Evolutionary conservation across 2,797 vertebrate genomes (phyloP), one percentile per base, ranked within the genome.

Genomic region (Argya squamiceps): DNA sequence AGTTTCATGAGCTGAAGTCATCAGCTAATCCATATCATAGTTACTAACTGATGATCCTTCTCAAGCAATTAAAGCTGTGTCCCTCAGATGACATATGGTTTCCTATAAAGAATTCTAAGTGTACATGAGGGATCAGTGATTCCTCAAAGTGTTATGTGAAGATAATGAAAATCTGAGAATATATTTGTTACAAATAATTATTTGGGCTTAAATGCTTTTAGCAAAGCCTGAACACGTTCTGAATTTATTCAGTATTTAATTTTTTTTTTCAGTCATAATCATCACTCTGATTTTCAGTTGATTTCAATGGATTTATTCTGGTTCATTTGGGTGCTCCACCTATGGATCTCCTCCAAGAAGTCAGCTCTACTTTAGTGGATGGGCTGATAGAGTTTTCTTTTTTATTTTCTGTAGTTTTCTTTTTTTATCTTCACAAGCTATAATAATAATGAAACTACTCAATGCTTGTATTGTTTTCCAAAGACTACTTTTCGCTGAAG

Each of bases 381-480:
- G 10, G 18, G 46, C 27, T 84, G 62, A 62, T 43, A 78, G 0
- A 29, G 13, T 83, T 76, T 32, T 53, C 19, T 53, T 53, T 91
- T 85, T 93, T 93, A 89, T 88, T 95, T 96, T 83, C 84, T 70
- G 34, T 67, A 75, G 69, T 52, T 65, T 87, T 60, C 70, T 88
- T 83, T 91, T 91, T 74, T 71, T 52, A 37, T 59, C 58, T 80
- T 89, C 78, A 50, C 10, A 77, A 93, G 56, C 86, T 93, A 91
- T 90, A 96, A 95, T 92, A 90, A 93, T 94, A 97, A 94, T 89
- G 87, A 97, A 98, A 95, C 59, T 96, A 88, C 89, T 96, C 97
- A 97, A 95, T 82, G 77, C 44, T 96, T 52, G 53, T 24, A 65
- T 97, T 97, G 55, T 95, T 97, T 96, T 87, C 87, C 62, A 95